Conservation (phyloP, 1,140 invertebrate species). For the Reticulitermes speratus region DNA sequence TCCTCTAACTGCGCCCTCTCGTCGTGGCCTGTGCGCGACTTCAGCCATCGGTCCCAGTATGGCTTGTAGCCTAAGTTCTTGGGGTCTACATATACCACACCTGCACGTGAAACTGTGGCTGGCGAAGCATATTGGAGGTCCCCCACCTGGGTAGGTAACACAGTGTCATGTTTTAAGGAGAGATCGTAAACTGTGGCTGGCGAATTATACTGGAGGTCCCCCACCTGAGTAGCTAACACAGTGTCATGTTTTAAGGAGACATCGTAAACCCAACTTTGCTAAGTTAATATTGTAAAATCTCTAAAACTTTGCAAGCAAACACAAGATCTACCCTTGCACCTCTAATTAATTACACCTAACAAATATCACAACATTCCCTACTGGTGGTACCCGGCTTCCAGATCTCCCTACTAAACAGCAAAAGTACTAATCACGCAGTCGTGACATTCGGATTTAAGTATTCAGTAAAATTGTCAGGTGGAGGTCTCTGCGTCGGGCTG, state of each 20-base stretch:
- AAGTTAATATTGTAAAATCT: too few species aligned
- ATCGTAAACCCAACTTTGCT: too few species aligned
- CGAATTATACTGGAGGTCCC: constrained; percentile 84
- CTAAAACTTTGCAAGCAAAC: too few species aligned
- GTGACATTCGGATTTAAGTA: too few species aligned
- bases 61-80: constrained; percentile 85
- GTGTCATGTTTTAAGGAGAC: not conserved
- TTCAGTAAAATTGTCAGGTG: too few species aligned
- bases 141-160: constrained; percentile 59
- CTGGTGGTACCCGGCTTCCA: too few species aligned
- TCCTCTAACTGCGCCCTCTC: constrained; percentile 57
- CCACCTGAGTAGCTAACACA: constrained; percentile 57
- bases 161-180: not conserved
- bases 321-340: too few species aligned
- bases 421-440: too few species aligned
- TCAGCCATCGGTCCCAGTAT: constrained; percentile 73
- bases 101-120: constrained; percentile 85
- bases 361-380: too few species aligned
- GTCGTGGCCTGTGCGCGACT: constrained; percentile 42
- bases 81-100: constrained; percentile 92
- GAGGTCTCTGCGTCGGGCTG: too few species aligned
- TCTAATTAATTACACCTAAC: too few species aligned
- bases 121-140: constrained; percentile 88
- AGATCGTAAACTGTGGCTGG: constrained; percentile 74
- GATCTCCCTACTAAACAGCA: too few species aligned